Evolutionary conservation across 2,888 invertebrate species (phyloP), one percentile per base, ranked within the genome.

Genomic region (Formica aserva): DNA sequence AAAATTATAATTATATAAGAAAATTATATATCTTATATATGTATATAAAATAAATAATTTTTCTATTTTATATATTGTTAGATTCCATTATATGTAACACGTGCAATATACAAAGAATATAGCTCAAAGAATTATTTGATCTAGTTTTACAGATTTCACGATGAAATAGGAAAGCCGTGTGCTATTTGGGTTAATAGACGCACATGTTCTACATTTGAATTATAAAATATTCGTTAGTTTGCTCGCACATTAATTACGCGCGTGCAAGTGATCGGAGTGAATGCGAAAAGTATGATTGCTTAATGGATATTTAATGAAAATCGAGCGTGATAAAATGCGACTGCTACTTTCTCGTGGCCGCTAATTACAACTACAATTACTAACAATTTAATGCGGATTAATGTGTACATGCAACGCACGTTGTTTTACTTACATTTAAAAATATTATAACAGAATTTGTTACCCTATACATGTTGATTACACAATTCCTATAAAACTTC

Each of bases 231-330:
- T 69, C 13, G 18, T 35, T 48, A 35, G 66, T 18, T 63, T 63
- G 41, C 60, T 67, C 41, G 52, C 57, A 66, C 80, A 76, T 57
- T 55, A 83, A 83, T 83, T 85, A 77, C 62, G 22, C 11, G 13
- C 15, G n/a, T 11, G 15, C 15, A 6, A 32, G 18, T 57, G 9
- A 22, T 52, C 57, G 78, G 60, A 63, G 45, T 65, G 26, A 11
- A 82, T 83, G 77, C 60, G 60, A 85, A 35, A 62, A 55, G 29
- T 29, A 9, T n/a, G 18, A 66, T 82, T 78, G 35, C 45, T 29
- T 52, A 74, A 81, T 85, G 62, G 8, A 74, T 74, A 45, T 11
- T 2, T 72, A 32, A 22, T 48, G 55, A 15, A 66, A 29, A 78
- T 71, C 60, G 60, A 57, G 72, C 45, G 57, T 75, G 65, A 82